These are phyloP conservation scores for Ia io DNA, from an alignment of 2,113 vertebrate species.

Conservation along the genomic window DNA sequence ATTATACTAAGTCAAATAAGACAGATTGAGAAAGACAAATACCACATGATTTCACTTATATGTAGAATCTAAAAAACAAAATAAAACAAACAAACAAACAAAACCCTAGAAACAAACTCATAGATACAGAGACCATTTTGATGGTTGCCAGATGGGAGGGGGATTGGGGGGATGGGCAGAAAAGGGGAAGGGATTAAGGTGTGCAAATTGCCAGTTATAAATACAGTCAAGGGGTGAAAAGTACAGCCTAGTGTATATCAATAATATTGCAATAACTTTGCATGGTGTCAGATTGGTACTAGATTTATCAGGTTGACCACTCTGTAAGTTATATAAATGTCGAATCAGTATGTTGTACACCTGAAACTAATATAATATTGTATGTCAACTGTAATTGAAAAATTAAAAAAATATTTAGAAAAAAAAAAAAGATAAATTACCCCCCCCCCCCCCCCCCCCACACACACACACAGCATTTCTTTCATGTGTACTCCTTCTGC, in stretches of 20 bases:
- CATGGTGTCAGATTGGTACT: neutral
- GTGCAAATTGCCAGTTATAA: neutral
- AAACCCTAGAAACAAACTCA: neutral
- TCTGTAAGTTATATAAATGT: neutral
- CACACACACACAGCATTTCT: neutral
- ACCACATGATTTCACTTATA: neutral
- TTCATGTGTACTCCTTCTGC: neutral
- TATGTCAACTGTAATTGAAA: neutral
- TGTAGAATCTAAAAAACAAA: neutral
- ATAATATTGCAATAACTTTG: neutral
- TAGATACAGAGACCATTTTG: neutral
- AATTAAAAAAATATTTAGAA: neutral
- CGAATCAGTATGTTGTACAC: neutral
- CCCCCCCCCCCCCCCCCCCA: rapidly evolving
- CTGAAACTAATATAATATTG: neutral
- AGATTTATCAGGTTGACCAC: neutral
- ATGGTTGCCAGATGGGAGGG: neutral
- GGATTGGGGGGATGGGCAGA: neutral
- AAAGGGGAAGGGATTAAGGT: neutral
- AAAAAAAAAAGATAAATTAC: neutral
- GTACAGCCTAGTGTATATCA: neutral
- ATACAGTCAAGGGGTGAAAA: neutral
- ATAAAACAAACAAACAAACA: neutral
- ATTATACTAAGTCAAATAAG: neutral
- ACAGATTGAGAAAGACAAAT: neutral